Evolutionary conservation across 2,888 invertebrate genomes (phyloP), one percentile per base, ranked within the genome.

Genomic region (Conchocele bisecta): DNA sequence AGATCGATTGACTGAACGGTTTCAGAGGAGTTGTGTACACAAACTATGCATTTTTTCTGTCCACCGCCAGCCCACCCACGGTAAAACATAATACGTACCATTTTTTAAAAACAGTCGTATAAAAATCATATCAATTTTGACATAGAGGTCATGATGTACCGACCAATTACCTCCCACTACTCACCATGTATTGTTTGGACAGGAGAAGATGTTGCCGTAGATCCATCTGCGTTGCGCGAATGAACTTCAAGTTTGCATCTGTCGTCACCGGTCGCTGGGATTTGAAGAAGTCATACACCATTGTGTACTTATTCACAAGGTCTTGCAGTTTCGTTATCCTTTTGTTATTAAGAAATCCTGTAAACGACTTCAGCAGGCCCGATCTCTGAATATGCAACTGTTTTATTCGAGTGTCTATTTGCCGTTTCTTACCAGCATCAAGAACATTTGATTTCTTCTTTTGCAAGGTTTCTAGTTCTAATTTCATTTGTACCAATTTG

Each of bases 261-360:
- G 64, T 46, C n/a, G 44, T 37, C 3, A 70, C 57, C 15, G 70
- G 69, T 2, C 35, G 41, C 20, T 64, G 66, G 2, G 20, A n/a
- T 33, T 70, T 73, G 28, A 67, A 74, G 35, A 64, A 60, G 5
- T 77, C 73, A 65, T 74, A 68, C 51, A 70, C 77, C 48, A 60
- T 15, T 15, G 63, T 73, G 37, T 74, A 77, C 33, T 67, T 70
- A 39, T 77, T 65, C 1, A 60, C 54, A 5, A 33, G 48, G 17
- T 77, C 77, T 44, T 77, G 73, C 9, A 77, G 24, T 46, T 74
- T 77, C n/a, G 57, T 42, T 22, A 73, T 42, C 5, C 77, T 54
- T 39, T 73, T 77, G 31, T 74, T 77, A 42, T 77, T 77, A 17
- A 77, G 53, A 51, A 64, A 77, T 5, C 77, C 77, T 26, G 77